Percentiles rank a stretch among this genome's conserved stretches.
Conservation (phyloP, 2,113 vertebrate species). For the Corythaeola cristata region DNA sequence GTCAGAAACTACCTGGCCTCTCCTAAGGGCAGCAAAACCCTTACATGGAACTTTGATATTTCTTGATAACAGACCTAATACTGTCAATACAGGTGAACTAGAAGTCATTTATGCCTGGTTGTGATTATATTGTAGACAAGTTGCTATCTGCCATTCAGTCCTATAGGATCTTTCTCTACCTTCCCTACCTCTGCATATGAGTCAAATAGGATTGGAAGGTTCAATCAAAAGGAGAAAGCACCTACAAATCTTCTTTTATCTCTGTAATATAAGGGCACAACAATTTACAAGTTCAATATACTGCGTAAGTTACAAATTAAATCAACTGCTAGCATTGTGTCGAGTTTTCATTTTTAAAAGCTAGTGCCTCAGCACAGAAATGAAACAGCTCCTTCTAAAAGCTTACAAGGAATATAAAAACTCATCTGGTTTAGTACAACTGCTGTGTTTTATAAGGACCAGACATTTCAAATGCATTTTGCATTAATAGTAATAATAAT, state of each 20-base stretch:
- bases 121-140: neutral
- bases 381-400: neutral
- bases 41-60: accelerated
- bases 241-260: conserved; percentile 2
- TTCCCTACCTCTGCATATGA: neutral
- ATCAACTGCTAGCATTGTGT: neutral
- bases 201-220: neutral
- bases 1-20: neutral
- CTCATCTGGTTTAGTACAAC: neutral
- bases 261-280: neutral
- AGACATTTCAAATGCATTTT: neutral
- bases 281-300: conserved; percentile 13
- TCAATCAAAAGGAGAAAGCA: neutral
- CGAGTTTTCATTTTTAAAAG: conserved; percentile 13
- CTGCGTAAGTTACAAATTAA: neutral
- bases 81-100: neutral
- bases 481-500: neutral
- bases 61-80: neutral
- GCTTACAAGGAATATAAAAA: neutral
- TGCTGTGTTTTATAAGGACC: neutral
- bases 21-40: neutral
- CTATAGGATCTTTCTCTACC: neutral
- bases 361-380: neutral
- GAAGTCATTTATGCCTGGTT: neutral
- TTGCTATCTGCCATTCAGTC: neutral